Conservation (phyloP, 2,888 invertebrate genomes). For the Standfussiana lucernea region DNA sequence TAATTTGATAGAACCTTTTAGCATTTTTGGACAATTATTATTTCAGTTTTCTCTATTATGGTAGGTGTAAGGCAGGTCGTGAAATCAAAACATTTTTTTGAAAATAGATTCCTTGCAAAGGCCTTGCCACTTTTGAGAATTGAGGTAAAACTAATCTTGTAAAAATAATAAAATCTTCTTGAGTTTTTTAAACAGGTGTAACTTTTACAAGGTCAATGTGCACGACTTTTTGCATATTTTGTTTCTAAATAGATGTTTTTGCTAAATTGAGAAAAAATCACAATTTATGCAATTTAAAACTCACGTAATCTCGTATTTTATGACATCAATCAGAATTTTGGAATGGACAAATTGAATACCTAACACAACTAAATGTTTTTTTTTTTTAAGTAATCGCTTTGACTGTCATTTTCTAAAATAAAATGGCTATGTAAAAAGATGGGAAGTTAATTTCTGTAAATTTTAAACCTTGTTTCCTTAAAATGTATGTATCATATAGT, state of each 20-base stretch:
- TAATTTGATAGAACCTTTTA: conserved; percentile 60
- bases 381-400: conserved; percentile 23
- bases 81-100: conserved; percentile 13
- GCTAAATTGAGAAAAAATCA: background rate
- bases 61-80: conserved; percentile 45
- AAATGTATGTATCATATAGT: conserved; percentile 5
- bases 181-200: conserved; percentile 21
- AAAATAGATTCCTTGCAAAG: background rate
- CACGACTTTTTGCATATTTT: conserved; percentile 28
- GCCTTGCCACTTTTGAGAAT: conserved; percentile 23
- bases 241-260: conserved; percentile 11
- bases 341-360: conserved; percentile 36
- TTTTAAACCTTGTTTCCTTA: conserved; percentile 13
- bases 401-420: conserved; percentile 42
- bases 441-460: conserved; percentile 20
- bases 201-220: conserved; percentile 37
- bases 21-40: conserved; percentile 51
- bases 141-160: conserved; percentile 6
- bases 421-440: conserved; percentile 47
- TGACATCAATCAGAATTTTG: conserved; percentile 23
- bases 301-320: conserved; percentile 26
- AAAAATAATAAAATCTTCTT: conserved; percentile 8
- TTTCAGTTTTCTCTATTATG: conserved; percentile 56
- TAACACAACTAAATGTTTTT: conserved; percentile 10
- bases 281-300: conserved; percentile 10